A percentile compares a stretch with the other conserved stretches of the same genome.
Conservation (phyloP, 2,888 invertebrate species). For the Drosophila falleni region DNA sequence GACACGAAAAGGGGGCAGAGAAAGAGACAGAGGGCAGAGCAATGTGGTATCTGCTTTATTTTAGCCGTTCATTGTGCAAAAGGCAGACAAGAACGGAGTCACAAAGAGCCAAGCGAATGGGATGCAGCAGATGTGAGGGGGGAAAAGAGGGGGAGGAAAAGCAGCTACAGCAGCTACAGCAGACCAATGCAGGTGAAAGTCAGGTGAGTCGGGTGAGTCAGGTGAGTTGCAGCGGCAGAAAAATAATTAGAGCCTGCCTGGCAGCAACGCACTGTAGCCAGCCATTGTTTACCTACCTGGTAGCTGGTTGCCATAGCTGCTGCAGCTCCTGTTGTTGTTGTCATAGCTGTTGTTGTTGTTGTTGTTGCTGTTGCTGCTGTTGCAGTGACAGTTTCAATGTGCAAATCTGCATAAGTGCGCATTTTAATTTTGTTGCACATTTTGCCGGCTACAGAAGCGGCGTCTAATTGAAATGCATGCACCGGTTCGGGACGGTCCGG, state of each 20-base stretch:
- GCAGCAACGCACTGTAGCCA: conserved; percentile 32
- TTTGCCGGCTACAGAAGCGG: conserved; percentile 69
- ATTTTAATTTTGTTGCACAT: conserved; percentile 82
- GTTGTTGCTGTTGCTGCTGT: conserved; percentile 35
- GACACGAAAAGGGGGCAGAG: background rate
- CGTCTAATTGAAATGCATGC: conserved; percentile 81
- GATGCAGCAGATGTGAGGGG: background rate
- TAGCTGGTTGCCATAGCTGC: conserved; percentile 48
- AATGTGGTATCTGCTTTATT: conserved; percentile 63
- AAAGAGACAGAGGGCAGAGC: background rate
- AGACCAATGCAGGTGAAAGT: conserved; percentile 22
- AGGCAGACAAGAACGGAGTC: conserved; percentile 52
- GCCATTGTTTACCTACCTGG: conserved; percentile 47
- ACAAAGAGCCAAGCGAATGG: conserved; percentile 52
- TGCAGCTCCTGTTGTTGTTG: conserved; percentile 15
- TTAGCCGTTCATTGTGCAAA: conserved; percentile 75
- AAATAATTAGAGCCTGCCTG: conserved; percentile 79
- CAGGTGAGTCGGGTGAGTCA: conserved; percentile 66
- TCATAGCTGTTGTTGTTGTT: conserved; percentile 13
- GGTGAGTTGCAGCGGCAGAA: conserved; percentile 67
- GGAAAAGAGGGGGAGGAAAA: background rate
- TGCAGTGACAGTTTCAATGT: conserved; percentile 80
- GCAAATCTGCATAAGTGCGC: conserved; percentile 82
- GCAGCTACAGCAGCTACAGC: conserved; percentile 9
- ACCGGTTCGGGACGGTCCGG: conserved; percentile 2